phyloP scores from a whole-genome alignment of 2,797 vertebrate genomes.

The Channa striata region DNA sequence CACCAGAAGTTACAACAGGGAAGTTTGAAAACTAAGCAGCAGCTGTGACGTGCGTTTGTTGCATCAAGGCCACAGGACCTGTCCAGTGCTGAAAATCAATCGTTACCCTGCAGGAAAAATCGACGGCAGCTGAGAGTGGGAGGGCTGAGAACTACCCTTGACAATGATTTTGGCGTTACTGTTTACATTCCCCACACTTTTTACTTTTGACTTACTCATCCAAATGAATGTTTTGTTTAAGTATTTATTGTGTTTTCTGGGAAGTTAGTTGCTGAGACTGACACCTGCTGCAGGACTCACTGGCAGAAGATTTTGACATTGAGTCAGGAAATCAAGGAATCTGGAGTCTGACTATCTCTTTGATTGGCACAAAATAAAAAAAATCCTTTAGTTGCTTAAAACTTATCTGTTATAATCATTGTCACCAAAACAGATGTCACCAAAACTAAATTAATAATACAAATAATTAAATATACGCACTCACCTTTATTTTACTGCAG shows the following conservation, averaged over 20 bases:
- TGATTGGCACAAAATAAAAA: background rate
- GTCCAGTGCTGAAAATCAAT: slow-evolving; percentile 82
- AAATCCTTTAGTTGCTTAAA: background rate
- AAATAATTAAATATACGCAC: slow-evolving; percentile 22
- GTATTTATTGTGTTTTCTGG: slow-evolving; percentile 49
- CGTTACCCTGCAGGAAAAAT: slow-evolving; percentile 70
- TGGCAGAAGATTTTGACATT: background rate
- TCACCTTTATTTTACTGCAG: slow-evolving; percentile 59
- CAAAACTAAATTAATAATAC: background rate
- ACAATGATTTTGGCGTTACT: slow-evolving; percentile 57
- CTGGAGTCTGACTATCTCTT: background rate
- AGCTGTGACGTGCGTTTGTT: slow-evolving; percentile 63
- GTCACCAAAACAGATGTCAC: background rate
- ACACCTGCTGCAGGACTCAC: background rate
- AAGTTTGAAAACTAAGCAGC: slow-evolving; percentile 65
- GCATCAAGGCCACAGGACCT: slow-evolving; percentile 74
- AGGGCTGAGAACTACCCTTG: slow-evolving; percentile 31
- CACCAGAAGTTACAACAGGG: slow-evolving; percentile 59
- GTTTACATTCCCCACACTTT: slow-evolving; percentile 37
- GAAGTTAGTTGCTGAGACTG: background rate
- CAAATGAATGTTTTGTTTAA: slow-evolving; percentile 38
- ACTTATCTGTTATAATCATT: background rate
- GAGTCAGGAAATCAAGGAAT: slow-evolving; percentile 3
- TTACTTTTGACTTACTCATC: slow-evolving; percentile 44
- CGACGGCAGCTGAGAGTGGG: slow-evolving; percentile 37